phyloP scores from a whole-genome alignment of 2,888 invertebrate genomes.

The Pachliopta kotzebuea region DNA sequence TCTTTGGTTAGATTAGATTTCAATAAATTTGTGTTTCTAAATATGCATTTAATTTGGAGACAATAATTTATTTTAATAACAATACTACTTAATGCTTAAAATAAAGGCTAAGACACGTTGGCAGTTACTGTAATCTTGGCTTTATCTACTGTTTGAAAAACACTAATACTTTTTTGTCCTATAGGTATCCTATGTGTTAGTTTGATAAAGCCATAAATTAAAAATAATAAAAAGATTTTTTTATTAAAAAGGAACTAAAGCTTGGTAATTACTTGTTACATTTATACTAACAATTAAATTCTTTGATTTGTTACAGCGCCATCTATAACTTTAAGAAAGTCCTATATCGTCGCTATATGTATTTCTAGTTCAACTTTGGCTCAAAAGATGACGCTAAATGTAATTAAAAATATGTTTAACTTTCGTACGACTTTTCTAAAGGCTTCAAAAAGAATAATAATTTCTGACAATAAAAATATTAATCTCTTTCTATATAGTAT shows the following conservation, averaged over 20 bases:
- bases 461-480: background rate
- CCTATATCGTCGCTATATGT: background rate
- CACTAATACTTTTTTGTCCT: no score
- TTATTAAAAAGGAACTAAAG: no score
- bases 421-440: background rate
- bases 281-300: background rate
- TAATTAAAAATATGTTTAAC: background rate
- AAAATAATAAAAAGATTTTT: background rate
- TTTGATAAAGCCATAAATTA: background rate
- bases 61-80: background rate
- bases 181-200: no score
- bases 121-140: no score
- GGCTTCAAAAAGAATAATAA: background rate
- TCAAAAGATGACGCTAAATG: background rate
- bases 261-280: background rate
- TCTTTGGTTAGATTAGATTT: background rate
- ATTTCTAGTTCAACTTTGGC: background rate
- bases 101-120: background rate
- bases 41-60: background rate
- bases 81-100: background rate
- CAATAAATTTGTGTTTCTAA: background rate
- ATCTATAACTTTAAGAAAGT: background rate
- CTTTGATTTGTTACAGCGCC: background rate
- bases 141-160: no score
- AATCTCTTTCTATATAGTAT: background rate